These are phyloP conservation scores for Taenaris catops DNA, from an alignment of 2,888 invertebrate species.

Conservation along the genomic window DNA sequence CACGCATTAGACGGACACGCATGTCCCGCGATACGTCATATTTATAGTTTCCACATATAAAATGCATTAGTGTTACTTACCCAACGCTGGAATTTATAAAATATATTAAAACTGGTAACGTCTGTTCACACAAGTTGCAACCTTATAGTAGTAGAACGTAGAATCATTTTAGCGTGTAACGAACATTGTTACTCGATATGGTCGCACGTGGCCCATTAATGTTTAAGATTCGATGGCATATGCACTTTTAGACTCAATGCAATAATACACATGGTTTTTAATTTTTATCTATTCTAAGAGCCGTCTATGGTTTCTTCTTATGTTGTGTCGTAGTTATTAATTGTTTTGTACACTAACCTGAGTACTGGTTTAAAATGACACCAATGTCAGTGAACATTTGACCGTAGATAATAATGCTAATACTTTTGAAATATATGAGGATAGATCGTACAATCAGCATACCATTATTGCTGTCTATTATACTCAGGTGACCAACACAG, in stretches of 20 bases:
- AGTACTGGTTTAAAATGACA: no score
- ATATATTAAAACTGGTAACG: conserved; percentile 27
- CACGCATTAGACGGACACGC: conserved; percentile 18
- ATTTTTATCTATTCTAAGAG: conserved; percentile 9
- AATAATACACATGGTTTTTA: conserved; percentile 18
- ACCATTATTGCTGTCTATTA: no score
- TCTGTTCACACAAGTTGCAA: conserved; percentile 1
- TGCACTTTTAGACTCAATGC: conserved; percentile 22
- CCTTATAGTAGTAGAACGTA: conserved; percentile 3
- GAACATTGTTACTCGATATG: conserved; percentile 15
- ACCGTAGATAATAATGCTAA: no score
- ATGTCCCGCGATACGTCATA: conserved; percentile 51
- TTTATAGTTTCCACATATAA: conserved; percentile 57
- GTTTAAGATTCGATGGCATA: conserved; percentile 21
- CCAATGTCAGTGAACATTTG: no score
- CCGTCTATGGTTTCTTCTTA: no score
- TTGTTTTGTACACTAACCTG: no score
- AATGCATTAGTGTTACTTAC: conserved; percentile 61
- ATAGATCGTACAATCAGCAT: no score
- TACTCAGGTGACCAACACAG: no score
- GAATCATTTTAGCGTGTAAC: conserved; percentile 5
- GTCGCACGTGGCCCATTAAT: conserved; percentile 32
- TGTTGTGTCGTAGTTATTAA: no score
- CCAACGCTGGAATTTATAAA: conserved; percentile 51
- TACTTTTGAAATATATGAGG: no score